Evolutionary conservation across 2,113 vertebrate species (phyloP).

Genomic region (Mus spicilegus): DNA sequence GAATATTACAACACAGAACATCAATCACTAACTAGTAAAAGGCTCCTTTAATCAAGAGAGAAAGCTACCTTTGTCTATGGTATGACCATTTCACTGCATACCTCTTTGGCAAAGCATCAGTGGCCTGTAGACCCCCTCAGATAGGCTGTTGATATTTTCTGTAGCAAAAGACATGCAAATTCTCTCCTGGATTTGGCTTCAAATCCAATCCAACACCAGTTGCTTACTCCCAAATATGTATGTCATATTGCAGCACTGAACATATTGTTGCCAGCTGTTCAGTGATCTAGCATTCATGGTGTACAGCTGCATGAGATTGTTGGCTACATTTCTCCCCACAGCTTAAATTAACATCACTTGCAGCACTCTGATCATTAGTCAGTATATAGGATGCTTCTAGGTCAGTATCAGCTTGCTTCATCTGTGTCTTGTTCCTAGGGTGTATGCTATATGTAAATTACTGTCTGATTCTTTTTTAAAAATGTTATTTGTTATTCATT

Average conservation of each 20-base stretch:
- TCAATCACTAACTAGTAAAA: not conserved
- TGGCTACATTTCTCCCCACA: not conserved
- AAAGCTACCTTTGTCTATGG: not conserved
- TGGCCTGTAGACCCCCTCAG: no score
- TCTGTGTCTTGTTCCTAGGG: not conserved
- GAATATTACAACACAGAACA: not conserved
- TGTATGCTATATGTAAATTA: not conserved
- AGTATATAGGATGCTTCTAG: not conserved
- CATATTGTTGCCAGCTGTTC: not conserved
- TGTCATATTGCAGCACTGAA: not conserved
- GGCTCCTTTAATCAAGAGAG: not conserved
- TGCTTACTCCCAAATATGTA: not conserved
- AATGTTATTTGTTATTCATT: no score
- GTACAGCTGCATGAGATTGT: not conserved
- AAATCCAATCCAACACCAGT: not conserved
- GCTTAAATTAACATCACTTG: not conserved
- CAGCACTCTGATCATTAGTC: not conserved
- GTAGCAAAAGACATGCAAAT: not conserved
- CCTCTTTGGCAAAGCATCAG: not conserved
- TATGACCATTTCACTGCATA: not conserved
- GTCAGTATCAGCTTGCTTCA: not conserved
- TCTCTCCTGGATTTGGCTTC: not conserved
- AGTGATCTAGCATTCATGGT: not conserved
- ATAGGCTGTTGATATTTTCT: not conserved
- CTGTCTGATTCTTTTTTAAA: not conserved